These are phyloP conservation scores for Drosophila pseudotakahashii DNA, from an alignment of 2,888 invertebrate species.

Conservation along the genomic window DNA sequence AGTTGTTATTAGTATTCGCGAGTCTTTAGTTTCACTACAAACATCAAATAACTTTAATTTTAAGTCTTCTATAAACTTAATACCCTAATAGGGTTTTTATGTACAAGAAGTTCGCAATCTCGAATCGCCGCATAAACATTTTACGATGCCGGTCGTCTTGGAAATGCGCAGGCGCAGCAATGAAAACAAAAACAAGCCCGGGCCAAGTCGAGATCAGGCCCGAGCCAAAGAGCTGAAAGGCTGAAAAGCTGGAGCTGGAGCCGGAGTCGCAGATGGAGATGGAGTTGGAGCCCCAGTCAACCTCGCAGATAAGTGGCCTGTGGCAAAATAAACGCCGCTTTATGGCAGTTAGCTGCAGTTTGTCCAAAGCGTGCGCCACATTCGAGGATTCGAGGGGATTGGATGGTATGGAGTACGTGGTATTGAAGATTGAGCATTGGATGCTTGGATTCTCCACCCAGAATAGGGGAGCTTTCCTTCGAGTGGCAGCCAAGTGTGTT, in stretches of 20 bases:
- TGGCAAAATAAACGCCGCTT: constrained; percentile 79
- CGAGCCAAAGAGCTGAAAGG: constrained; percentile 37
- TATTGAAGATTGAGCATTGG: constrained; percentile 26
- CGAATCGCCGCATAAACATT: constrained; percentile 20
- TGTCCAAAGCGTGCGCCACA: constrained; percentile 71
- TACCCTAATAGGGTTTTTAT: neutral
- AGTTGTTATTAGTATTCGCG: neutral
- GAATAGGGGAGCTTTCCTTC: constrained; percentile 61
- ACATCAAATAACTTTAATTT: neutral
- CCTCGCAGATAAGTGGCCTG: constrained; percentile 77
- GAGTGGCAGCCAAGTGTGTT: constrained; percentile 51
- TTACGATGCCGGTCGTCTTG: constrained; percentile 13
- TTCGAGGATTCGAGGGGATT: constrained; percentile 33
- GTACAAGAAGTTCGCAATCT: neutral
- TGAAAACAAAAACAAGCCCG: constrained; percentile 70
- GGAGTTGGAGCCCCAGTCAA: constrained; percentile 66
- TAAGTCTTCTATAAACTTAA: neutral
- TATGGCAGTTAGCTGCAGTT: constrained; percentile 76
- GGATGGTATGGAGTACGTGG: neutral
- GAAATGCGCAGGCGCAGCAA: constrained; percentile 60
- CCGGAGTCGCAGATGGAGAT: constrained; percentile 23
- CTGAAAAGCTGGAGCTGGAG: constrained; percentile 2
- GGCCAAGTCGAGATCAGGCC: constrained; percentile 24
- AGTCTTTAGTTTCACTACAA: neutral
- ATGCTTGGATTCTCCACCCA: constrained; percentile 40